Evolutionary conservation across 2,888 invertebrate species (phyloP), one percentile per base, ranked within the genome.

Genomic region (Ophraella communa): DNA sequence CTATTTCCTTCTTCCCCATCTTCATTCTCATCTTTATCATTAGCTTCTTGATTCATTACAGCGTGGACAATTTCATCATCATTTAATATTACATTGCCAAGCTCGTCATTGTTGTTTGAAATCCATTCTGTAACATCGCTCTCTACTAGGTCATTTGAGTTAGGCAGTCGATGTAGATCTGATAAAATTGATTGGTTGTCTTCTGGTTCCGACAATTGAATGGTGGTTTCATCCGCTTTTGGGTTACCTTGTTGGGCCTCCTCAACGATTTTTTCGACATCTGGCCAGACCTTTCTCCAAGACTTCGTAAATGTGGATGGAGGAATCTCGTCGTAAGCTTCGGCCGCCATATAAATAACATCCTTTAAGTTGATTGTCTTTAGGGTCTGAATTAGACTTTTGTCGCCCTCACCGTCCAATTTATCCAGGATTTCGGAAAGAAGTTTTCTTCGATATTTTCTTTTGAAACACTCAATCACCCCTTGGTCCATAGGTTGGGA

Each of bases 381-480:
- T 1, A 42, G 42, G 14, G 14, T 8, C 42, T 42, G 18, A n/a
- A 42, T 42, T 11, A 42, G 18, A 8, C 18, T n/a, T 42, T 3
- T n/a, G 3, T 7, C 14, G 8, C 14, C 42, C n/a, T 42, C 17
- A 42, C 17, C 8, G 7, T 42, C 42, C 5, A 42, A n/a, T 42
- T 42, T 42, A 18, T 17, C 42, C 8, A 42, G n/a, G n/a, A 42
- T 42, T 42, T 42, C 42, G 4, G 42, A 42, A 17, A 42, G 42
- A 17, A 42, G 42, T 1, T 42, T 42, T n/a, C 14, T 42, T 3
- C 42, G 42, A 7, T 42, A 42, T 42, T 42, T 42, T n/a, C 42
- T 88, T 5, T 30, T 30, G 8, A 30, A 30, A 1, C 5, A 30
- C 11, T 4, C 3, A 30, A 30, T 30, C 4, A 30, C 30, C 0